Percentiles rank a stretch among this genome's conserved stretches.
Evolutionary conservation across 2,113 vertebrate genomes (phyloP).

Genomic region (Platycercus adscitus): DNA sequence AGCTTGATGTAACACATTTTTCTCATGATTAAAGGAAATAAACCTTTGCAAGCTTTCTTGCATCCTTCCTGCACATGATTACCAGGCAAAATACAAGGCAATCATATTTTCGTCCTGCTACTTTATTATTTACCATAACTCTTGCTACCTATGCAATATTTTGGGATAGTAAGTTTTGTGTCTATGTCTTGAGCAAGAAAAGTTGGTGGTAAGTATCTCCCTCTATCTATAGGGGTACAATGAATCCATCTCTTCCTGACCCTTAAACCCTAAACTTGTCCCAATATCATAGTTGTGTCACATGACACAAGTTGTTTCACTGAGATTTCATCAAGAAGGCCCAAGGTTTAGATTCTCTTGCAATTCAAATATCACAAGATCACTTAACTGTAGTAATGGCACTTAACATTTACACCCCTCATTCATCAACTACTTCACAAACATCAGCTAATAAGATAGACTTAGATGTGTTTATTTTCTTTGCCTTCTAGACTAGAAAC

Average conservation of each 20-base stretch:
- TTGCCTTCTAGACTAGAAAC: slow-evolving; percentile 11
- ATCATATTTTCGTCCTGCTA: background rate
- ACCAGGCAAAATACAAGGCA: background rate
- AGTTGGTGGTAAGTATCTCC: background rate
- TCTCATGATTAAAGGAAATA: background rate
- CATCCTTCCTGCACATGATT: background rate
- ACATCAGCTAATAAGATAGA: background rate
- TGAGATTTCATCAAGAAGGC: background rate
- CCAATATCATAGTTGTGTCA: background rate
- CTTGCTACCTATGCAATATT: background rate
- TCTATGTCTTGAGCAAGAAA: background rate
- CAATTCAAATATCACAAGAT: background rate
- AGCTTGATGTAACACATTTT: background rate
- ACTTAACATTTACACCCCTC: background rate
- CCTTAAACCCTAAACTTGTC: background rate
- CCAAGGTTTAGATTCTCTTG: background rate
- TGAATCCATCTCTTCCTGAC: background rate
- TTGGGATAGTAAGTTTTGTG: background rate
- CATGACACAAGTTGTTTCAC: background rate
- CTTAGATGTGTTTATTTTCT: slow-evolving; percentile 1
- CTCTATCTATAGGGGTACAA: background rate
- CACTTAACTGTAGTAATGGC: background rate
- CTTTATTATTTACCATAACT: background rate
- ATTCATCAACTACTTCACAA: background rate
- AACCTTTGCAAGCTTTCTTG: background rate